These are phyloP conservation scores for Pogoniulus pusillus DNA, from an alignment of 2,797 vertebrate genomes.

Conservation along the genomic window DNA sequence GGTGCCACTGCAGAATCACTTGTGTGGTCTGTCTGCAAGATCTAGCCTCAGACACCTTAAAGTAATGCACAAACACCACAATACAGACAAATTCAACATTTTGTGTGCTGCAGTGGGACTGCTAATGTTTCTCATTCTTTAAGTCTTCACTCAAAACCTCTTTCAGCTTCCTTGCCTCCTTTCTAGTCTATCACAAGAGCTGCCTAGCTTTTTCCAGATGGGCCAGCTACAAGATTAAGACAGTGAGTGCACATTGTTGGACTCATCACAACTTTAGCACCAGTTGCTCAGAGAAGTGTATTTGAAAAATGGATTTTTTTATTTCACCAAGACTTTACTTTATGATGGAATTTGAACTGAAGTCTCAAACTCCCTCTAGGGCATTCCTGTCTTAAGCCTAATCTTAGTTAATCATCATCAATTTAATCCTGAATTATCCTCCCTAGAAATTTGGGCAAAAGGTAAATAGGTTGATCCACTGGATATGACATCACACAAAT, in stretches of 20 bases:
- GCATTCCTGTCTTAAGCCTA: neutral
- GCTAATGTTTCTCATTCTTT: neutral
- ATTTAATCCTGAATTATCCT: constrained; percentile 33
- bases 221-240: neutral
- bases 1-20: neutral
- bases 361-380: neutral
- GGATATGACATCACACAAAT: neutral
- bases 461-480: neutral
- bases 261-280: neutral
- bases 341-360: neutral
- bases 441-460: constrained; percentile 23
- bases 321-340: neutral
- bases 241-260: neutral
- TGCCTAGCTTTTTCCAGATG: neutral
- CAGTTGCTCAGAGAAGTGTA: neutral
- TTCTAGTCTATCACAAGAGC: neutral
- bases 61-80: neutral
- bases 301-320: neutral
- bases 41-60: neutral
- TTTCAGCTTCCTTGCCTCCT: neutral
- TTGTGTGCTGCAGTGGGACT: neutral
- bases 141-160: neutral
- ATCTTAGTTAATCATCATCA: constrained; percentile 54
- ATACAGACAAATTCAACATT: neutral
- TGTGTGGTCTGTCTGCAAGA: neutral